Conservation (phyloP, 2,113 vertebrate genomes). For the Gopherus evgoodei region DNA sequence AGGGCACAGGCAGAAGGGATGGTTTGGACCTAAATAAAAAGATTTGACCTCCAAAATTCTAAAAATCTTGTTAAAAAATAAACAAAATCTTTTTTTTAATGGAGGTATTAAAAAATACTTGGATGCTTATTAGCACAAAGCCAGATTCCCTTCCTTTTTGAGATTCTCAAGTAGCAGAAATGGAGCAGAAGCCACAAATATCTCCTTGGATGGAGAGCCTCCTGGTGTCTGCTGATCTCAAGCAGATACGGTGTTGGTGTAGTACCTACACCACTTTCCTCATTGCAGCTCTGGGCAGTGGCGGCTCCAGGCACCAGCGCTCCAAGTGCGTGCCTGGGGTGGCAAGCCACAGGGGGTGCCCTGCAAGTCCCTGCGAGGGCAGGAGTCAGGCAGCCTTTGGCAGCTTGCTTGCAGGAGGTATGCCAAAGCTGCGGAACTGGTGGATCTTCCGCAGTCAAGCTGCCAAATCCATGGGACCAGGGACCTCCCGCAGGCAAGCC, state of each 20-base stretch:
- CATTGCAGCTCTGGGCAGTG: accelerated
- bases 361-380: too few relatives aligned
- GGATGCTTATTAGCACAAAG: not conserved
- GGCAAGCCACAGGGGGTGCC: too few relatives aligned
- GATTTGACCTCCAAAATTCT: not conserved
- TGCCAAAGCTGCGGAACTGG: too few relatives aligned
- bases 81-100: not conserved
- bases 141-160: not conserved
- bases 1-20: not conserved
- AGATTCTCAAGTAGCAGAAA: accelerated
- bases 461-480: too few relatives aligned
- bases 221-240: not conserved
- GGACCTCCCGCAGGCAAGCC: too few relatives aligned
- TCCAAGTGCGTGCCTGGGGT: too few relatives aligned
- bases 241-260: not conserved
- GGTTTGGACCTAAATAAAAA: not conserved
- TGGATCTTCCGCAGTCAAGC: too few relatives aligned
- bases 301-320: too few relatives aligned
- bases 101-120: not conserved
- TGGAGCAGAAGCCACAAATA: not conserved
- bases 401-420: too few relatives aligned
- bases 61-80: not conserved
- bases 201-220: accelerated
- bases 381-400: too few relatives aligned
- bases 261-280: not conserved